phyloP scores from a whole-genome alignment of 2,797 vertebrate species.

The Sebastes variabilis region DNA sequence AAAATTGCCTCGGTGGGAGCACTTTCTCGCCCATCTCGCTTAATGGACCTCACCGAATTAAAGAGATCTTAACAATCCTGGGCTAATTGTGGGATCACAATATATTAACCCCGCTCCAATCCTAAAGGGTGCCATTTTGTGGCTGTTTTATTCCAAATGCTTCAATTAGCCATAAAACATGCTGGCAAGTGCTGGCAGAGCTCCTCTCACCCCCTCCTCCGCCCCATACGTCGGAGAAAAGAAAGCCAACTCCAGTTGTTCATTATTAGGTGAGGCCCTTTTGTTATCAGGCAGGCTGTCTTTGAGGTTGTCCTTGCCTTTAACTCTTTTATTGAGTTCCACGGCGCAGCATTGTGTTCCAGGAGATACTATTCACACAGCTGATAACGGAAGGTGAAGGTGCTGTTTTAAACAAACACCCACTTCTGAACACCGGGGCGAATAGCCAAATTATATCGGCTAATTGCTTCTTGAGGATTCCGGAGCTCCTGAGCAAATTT shows the following conservation, averaged over 20 bases:
- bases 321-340: conserved; percentile 84
- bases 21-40: conserved; percentile 77
- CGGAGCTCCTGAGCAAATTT: conserved; percentile 49
- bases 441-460: conserved; percentile 74
- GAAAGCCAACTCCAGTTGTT: conserved; percentile 76
- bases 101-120: conserved; percentile 85
- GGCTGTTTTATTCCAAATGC: conserved; percentile 84
- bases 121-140: conserved; percentile 85
- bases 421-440: conserved; percentile 54
- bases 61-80: conserved; percentile 87
- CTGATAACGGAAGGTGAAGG: conserved; percentile 79
- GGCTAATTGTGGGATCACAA: conserved; percentile 90
- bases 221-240: conserved; percentile 46
- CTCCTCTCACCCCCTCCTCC: conserved; percentile 36
- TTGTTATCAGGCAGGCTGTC: conserved; percentile 80
- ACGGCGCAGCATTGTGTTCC: conserved; percentile 78
- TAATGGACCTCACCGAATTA: conserved; percentile 92
- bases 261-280: conserved; percentile 84
- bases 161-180: conserved; percentile 88
- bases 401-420: conserved; percentile 72
- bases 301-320: conserved; percentile 84
- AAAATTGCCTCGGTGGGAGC: conserved; percentile 72
- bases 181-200: conserved; percentile 75
- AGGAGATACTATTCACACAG: conserved; percentile 86
- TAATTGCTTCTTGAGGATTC: conserved; percentile 69